Base-by-base conservation (phyloP, 2,888 invertebrate genomes). In the Anaspis maculata region DNA sequence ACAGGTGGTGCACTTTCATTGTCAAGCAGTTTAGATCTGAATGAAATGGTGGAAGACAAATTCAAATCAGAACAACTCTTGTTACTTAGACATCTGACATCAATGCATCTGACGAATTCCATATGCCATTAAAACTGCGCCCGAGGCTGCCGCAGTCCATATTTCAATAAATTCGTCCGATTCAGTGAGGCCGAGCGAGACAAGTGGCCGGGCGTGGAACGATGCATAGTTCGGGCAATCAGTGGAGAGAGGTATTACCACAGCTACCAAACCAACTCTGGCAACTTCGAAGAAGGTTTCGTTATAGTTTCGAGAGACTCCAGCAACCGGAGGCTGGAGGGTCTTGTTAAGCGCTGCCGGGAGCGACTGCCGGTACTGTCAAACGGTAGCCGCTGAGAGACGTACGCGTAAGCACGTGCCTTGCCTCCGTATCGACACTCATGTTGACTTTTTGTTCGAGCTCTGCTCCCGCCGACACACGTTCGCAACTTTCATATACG, bases 71-170 rank as follows among this genome's bases (percentile, higher is more conserved):
- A 25, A 12, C 7, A 13, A 25, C n/a, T 11, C 12, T 49, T 48
- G 46, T 51, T 48, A n/a, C n/a, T n/a, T n/a, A n/a, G n/a, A n/a
- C n/a, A n/a, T n/a, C n/a, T n/a, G n/a, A n/a, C n/a, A n/a, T n/a
- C n/a, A n/a, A n/a, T n/a, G n/a, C n/a, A n/a, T n/a, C n/a, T n/a
- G n/a, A n/a, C n/a, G n/a, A n/a, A n/a, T n/a, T n/a, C n/a, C n/a
- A n/a, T n/a, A 47, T 43, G 42, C 61, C 61, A 62, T 62, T 62
- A 62, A 61, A 62, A 61, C 57, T 39, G 36, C 37, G 52, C 62
- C 57, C 32, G 44, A 42, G 55, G 62, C 53, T 30, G 34, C n/a
- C n/a, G n/a, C n/a, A n/a, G n/a, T n/a, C n/a, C n/a, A n/a, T n/a
- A n/a, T n/a, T n/a, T n/a, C n/a, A n/a, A n/a, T n/a, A n/a, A n/a